Conservation (phyloP, 2,797 vertebrate species). For the Lateolabrax maculatus region DNA sequence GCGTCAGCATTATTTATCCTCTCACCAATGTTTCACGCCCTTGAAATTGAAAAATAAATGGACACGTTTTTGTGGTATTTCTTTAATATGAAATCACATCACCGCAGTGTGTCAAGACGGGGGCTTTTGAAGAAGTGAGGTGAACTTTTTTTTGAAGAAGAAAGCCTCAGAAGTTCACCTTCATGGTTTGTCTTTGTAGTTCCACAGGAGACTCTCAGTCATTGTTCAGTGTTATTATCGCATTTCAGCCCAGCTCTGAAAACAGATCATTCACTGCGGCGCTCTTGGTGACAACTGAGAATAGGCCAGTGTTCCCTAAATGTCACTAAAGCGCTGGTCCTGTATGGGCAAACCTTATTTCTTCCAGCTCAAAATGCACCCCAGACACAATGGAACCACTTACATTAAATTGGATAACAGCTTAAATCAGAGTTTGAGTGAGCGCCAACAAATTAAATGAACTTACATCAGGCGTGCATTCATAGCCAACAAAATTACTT, state of each 20-base stretch:
- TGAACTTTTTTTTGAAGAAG: conserved; percentile 23
- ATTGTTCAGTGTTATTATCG: conserved; percentile 48
- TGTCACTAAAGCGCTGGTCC: conserved; percentile 39
- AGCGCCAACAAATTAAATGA: conserved; percentile 58
- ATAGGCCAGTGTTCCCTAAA: conserved; percentile 44
- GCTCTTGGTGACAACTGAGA: conserved; percentile 46
- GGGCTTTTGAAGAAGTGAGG: conserved; percentile 52
- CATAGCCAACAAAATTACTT: conserved; percentile 42
- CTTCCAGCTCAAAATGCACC: conserved; percentile 26
- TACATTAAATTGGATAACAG: conserved; percentile 39
- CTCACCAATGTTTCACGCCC: conserved; percentile 54
- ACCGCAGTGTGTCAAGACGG: conserved; percentile 32
- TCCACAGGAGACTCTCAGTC: conserved; percentile 48
- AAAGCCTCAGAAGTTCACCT: conserved; percentile 66
- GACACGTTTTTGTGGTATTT: conserved; percentile 48
- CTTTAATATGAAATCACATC: conserved; percentile 68
- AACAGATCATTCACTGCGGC: conserved; percentile 33
- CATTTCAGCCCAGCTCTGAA: conserved; percentile 36
- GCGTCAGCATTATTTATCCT: conserved; percentile 73
- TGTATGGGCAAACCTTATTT: conserved; percentile 18
- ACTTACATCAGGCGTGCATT: conserved; percentile 46
- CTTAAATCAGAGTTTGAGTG: conserved; percentile 57
- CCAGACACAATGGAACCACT: conserved; percentile 27
- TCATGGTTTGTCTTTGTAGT: conserved; percentile 62
- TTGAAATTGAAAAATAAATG: conserved; percentile 71